Percentiles rank a stretch among this genome's conserved stretches.
Evolutionary conservation across 2,113 vertebrate genomes (phyloP).

Genomic region (Crotalus viridis): DNA sequence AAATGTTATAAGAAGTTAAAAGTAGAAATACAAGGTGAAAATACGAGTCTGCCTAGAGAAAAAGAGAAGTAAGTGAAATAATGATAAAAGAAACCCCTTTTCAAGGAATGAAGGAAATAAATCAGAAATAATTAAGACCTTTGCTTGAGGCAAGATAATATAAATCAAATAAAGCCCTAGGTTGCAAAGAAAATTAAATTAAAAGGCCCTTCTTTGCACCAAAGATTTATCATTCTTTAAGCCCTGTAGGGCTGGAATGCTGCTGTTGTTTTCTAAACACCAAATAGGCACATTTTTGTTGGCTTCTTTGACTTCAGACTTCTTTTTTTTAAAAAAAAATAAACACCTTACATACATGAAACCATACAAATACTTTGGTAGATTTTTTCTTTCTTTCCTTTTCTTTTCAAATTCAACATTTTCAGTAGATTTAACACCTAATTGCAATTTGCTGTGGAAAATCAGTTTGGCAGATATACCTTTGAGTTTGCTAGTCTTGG

Average conservation of each 20-base stretch:
- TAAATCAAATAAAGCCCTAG: conserved; percentile 62
- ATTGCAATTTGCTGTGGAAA: neutral
- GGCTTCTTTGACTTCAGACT: conserved; percentile 10
- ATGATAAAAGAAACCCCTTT: conserved; percentile 54
- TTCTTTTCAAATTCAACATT: conserved; percentile 9
- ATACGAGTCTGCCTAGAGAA: conserved; percentile 40
- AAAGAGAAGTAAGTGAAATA: conserved; percentile 44
- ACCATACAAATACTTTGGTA: neutral
- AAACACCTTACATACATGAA: conserved; percentile 1
- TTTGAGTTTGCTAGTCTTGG: conserved; percentile 2
- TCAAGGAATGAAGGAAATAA: conserved; percentile 64
- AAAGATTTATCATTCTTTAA: conserved; percentile 64
- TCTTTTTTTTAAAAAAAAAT: neutral
- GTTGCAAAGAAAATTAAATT: conserved; percentile 66
- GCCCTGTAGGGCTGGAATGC: conserved; percentile 30
- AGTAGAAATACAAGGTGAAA: conserved; percentile 37
- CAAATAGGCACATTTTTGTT: conserved; percentile 30
- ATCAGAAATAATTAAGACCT: conserved; percentile 68
- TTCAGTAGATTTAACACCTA: neutral
- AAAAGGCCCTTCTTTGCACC: conserved; percentile 47
- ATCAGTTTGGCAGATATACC: conserved; percentile 11
- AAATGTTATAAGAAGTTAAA: conserved; percentile 10
- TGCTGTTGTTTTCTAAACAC: conserved; percentile 17
- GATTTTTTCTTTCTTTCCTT: neutral
- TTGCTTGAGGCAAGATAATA: conserved; percentile 60